phyloP scores from a whole-genome alignment of 2,888 invertebrate genomes.

The Daptonema setosum region DNA sequence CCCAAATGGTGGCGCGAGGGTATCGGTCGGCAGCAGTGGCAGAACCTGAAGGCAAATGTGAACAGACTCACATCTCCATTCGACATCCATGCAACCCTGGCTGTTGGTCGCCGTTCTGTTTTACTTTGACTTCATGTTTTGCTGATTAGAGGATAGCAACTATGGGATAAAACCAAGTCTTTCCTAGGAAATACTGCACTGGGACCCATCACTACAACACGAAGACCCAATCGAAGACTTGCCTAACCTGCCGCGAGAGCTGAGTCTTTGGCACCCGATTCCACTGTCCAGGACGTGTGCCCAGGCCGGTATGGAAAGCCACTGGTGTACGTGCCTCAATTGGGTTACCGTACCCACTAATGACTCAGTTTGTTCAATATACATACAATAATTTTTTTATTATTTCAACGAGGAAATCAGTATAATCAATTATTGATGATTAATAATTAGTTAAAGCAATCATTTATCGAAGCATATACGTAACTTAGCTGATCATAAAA shows the following conservation, averaged over 20 bases:
- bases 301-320: slow-evolving; percentile 51
- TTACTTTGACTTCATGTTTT: too few species aligned
- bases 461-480: too few species aligned
- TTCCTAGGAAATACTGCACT: neutral
- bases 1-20: neutral
- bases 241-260: neutral
- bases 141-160: too few species aligned
- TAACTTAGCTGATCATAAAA: neutral
- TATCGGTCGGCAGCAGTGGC: neutral
- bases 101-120: too few species aligned
- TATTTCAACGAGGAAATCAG: too few species aligned
- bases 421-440: too few species aligned
- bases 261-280: slow-evolving; percentile 28
- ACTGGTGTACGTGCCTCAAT: slow-evolving; percentile 58
- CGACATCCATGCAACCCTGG: slow-evolving; percentile 61
- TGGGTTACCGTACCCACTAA: too few species aligned
- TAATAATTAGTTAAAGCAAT: too few species aligned
- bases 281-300: slow-evolving; percentile 50
- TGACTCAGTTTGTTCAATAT: too few species aligned
- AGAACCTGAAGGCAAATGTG: slow-evolving; percentile 30
- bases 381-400: too few species aligned
- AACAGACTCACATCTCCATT: slow-evolving; percentile 59
- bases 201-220: neutral
- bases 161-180: too few species aligned
- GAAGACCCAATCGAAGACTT: neutral